Conservation (phyloP, 2,888 invertebrate genomes). For the Drosophila borealis region DNA sequence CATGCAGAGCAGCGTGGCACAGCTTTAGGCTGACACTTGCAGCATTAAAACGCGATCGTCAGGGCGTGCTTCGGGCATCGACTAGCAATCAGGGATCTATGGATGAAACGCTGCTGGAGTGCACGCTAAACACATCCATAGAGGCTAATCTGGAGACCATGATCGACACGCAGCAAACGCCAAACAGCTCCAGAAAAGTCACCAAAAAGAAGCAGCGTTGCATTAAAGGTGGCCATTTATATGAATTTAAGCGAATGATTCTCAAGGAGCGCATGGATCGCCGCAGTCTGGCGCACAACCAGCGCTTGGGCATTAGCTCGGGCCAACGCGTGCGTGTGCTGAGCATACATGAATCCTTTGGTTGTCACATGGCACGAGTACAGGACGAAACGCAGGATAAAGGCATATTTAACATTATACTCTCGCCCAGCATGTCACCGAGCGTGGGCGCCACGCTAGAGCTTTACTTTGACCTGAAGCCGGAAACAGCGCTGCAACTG, state of each 20-base stretch:
- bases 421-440: constrained; percentile 11
- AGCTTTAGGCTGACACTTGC: constrained; percentile 16
- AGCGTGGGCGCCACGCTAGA: constrained; percentile 19
- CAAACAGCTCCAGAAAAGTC: neutral
- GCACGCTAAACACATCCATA: constrained; percentile 6
- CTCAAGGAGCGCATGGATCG: constrained; percentile 44
- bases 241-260: constrained; percentile 32
- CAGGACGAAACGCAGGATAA: neutral
- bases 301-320: constrained; percentile 40
- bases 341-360: constrained; percentile 33
- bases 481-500: constrained; percentile 20
- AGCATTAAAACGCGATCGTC: constrained; percentile 4
- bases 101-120: constrained; percentile 14
- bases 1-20: constrained; percentile 4
- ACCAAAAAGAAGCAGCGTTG: constrained; percentile 21
- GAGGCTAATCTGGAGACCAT: constrained; percentile 25
- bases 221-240: constrained; percentile 38
- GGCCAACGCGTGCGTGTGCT: constrained; percentile 28
- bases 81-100: neutral
- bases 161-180: constrained; percentile 2
- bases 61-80: neutral
- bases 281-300: constrained; percentile 41
- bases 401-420: constrained; percentile 33
- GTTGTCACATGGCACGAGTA: constrained; percentile 40
- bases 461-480: constrained; percentile 34